Evolutionary conservation across 1,140 invertebrate genomes (phyloP), one percentile per base, ranked within the genome.

Genomic region (Pseudomyrmex sp.): DNA sequence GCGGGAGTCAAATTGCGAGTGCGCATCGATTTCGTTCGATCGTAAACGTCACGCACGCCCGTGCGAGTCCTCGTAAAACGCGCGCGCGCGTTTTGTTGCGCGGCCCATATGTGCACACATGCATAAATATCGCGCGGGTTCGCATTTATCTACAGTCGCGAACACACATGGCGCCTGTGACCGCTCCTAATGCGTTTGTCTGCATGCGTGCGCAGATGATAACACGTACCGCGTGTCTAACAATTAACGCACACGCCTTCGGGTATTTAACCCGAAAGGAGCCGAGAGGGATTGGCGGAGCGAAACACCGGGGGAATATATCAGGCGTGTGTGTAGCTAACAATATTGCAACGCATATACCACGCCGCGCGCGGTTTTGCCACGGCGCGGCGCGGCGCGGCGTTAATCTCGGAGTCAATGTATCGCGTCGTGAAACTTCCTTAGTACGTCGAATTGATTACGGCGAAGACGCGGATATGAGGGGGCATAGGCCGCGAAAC

Each of bases 61-160:
- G 65, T 65, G 59, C 75, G 68, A 46, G n/a, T 23, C 65, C 84
- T 88, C 84, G 84, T 88, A 88, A 88, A 86, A 20, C 86, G 84
- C 82, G 56, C 62, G 48, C 12, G 5, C 44, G 18, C 23, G 18
- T n/a, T 23, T 35, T 35, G 35, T 35, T 35, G 35, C 56, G 23
- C 46, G 54, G 23, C 26, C 12, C n/a, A 15, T 9, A 46, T n/a
- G 54, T 13, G 35, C 9, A 15, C 15, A 8, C 9, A n/a, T 62
- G 48, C 65, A 58, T 69, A 50, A 82, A 59, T 79, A 73, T 46
- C 56, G 63, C 70, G 50, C 35, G 77, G 35, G 44, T 20, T 23
- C 18, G 52, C 59, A 56, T 83, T 83, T 83, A 77, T 80, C 66
- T 59, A 35, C 20, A 54, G 18, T 66, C 26, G 72, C 44, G 61